Evolutionary conservation across 2,888 invertebrate species (phyloP), one percentile per base, ranked within the genome.

Genomic region (Temnothorax rugatulus): DNA sequence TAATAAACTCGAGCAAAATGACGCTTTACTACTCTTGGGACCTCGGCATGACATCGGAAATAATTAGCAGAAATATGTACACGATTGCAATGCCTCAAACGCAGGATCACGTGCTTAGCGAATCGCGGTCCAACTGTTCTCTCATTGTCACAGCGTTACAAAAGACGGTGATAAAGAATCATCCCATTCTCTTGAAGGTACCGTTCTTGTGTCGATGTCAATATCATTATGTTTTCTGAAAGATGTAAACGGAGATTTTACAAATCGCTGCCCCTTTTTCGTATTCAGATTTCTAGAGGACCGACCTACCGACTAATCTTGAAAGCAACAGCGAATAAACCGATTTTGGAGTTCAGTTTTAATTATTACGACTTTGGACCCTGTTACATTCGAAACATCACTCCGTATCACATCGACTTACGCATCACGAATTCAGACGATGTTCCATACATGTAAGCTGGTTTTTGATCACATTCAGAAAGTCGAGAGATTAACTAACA

Each of bases 311-410:
- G 92, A 52, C 95, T 97, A 82, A 94, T 95, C 69, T 92, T 97
- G 54, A 95, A 96, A 88, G 96, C 96, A 25, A 95, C 95, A 63
- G 96, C 96, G 59, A 95, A 96, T 87, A 96, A 95, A 86, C 96
- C 96, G 0, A 92, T 94, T 0, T 95, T 96, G 87, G 95, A 96
- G 90, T 97, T 97, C 92, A 97, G 97, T 5, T 97, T 96, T 91
- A 94, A 93, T 89, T 94, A 95, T n/a, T 95, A 96, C 91, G 95
- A 97, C 94, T 97, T 97, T 95, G 97, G 97, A 5, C 96, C 96
- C 85, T 97, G 97, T 91, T 96, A 97, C 87, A 94, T 96, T 4
- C 96, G 96, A 91, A 95, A 95, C 7, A 95, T 95, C 54, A 86
- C 95, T 87, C 34, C 34, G 18, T 96, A 96, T 92, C 95, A 87